A percentile compares a stretch with the other conserved stretches of the same genome.
phyloP scores from a whole-genome alignment of 2,113 vertebrate species.

The Nyctibius bracteatus region DNA sequence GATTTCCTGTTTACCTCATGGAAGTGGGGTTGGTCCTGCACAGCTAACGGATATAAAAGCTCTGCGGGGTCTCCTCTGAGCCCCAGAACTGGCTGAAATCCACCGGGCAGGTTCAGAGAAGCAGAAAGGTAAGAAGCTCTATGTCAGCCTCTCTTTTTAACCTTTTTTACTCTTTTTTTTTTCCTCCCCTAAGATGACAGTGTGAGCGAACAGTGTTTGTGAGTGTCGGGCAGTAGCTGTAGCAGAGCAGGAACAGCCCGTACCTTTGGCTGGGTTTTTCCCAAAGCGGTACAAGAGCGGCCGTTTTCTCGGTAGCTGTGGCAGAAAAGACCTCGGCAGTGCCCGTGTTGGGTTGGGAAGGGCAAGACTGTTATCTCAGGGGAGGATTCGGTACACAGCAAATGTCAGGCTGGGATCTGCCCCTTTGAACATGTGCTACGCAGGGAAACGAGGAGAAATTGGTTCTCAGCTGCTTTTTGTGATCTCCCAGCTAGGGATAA shows the following conservation, averaged over 20 bases:
- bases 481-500: not conserved
- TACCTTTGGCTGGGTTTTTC: not conserved
- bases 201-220: not conserved
- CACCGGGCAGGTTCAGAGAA: not conserved
- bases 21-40: not conserved
- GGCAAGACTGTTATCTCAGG: fast-evolving
- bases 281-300: fast-evolving
- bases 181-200: not conserved
- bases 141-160: too few relatives aligned
- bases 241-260: not conserved
- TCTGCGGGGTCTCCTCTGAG: not conserved
- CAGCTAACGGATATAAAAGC: not conserved
- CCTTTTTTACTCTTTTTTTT: not conserved
- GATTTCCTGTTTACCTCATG: constrained; percentile 37
- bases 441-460: not conserved
- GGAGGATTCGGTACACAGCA: fast-evolving
- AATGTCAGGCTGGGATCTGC: not conserved
- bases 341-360: fast-evolving
- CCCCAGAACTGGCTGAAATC: not conserved
- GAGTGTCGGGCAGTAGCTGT: fast-evolving
- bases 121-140: constrained; percentile 17
- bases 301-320: not conserved
- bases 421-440: fast-evolving
- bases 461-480: not conserved
- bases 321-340: not conserved